Base-by-base conservation (phyloP, 2,113 vertebrate genomes). In the Onychostoma macrolepis region DNA sequence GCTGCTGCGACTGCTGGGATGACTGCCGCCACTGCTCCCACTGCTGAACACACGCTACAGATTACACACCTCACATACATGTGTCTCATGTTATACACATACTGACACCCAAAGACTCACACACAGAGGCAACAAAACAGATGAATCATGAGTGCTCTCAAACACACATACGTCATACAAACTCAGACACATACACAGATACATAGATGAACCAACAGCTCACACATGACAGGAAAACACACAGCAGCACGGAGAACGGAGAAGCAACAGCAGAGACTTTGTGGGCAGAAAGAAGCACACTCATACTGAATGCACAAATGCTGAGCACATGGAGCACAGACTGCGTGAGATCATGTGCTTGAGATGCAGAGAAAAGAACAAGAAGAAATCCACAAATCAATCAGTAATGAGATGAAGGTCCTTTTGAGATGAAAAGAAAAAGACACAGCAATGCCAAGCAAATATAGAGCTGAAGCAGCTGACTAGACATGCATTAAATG, bases 1-100 rank as follows among this genome's bases (percentile, higher is more conserved):
- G 94, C 98, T 98, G 96, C 98, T 98, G 92, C 93, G 96, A 87
- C 97, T 95, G 91, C 97, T 98, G 2, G 96, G 97, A 85, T 98
- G 96, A 86, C 97, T 99, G 76, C 97, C 97, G 43, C 97, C 98
- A 84, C 98, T 99, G 88, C 98, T 97, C 76, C 96, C 96, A 36
- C 97, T 97, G 93, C 96, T 97, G 92, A 94, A 95, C 88, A 96
- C 95, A 77, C 94, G 95, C 94, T 90, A 33, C 86, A 93, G 89
- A 15, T 80, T 65, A 87, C 28, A 89, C 69, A 81, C 56, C 61
- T 24, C 26, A 9, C 38, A 19, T 21, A 26, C 15, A 41, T 17
- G 36, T 6, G 48, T 2, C 43, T 50, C 76, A 78, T 78, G 41
- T 45, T 48, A 48, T 13, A 45, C 74, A 56, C 53, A 19, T 53